Conservation (phyloP, 2,113 vertebrate genomes). For the Mobula birostris region DNA sequence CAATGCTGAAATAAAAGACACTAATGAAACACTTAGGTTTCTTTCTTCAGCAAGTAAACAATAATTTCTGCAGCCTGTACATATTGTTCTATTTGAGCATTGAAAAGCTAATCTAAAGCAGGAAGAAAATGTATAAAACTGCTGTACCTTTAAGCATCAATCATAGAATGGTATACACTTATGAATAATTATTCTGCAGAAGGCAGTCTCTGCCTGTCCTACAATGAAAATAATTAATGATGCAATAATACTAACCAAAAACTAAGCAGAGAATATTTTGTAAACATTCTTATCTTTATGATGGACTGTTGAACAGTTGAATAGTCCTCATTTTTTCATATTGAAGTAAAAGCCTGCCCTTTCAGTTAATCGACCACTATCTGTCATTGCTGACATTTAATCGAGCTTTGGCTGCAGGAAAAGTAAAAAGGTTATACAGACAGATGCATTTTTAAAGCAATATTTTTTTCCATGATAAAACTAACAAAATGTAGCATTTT, state of each 20-base stretch:
- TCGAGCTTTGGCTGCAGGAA: slow-evolving; percentile 52
- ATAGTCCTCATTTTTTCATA: slow-evolving; percentile 59
- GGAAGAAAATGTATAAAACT: slow-evolving; percentile 1
- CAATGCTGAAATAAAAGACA: background rate
- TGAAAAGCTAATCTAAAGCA: background rate
- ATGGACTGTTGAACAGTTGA: slow-evolving; percentile 59
- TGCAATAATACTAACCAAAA: slow-evolving; percentile 58
- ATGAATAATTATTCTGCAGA: slow-evolving; percentile 35
- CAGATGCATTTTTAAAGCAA: slow-evolving; percentile 42
- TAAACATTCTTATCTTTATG: slow-evolving; percentile 58
- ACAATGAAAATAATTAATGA: slow-evolving; percentile 58
- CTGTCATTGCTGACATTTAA: slow-evolving; percentile 60
- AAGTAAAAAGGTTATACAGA: slow-evolving; percentile 54
- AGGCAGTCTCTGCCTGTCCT: slow-evolving; percentile 51
- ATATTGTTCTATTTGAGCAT: background rate
- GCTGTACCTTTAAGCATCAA: slow-evolving; percentile 29
- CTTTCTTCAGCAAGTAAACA: background rate
- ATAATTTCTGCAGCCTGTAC: background rate
- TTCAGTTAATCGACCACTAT: slow-evolving; percentile 62
- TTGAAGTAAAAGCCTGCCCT: slow-evolving; percentile 57
- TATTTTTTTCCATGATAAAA: slow-evolving; percentile 13
- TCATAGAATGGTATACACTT: slow-evolving; percentile 16
- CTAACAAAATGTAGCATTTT: slow-evolving; percentile 9
- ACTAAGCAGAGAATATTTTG: slow-evolving; percentile 55
- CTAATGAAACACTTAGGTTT: background rate